Conservation (phyloP, 2,888 invertebrate genomes). For the Andrena camellia region DNA sequence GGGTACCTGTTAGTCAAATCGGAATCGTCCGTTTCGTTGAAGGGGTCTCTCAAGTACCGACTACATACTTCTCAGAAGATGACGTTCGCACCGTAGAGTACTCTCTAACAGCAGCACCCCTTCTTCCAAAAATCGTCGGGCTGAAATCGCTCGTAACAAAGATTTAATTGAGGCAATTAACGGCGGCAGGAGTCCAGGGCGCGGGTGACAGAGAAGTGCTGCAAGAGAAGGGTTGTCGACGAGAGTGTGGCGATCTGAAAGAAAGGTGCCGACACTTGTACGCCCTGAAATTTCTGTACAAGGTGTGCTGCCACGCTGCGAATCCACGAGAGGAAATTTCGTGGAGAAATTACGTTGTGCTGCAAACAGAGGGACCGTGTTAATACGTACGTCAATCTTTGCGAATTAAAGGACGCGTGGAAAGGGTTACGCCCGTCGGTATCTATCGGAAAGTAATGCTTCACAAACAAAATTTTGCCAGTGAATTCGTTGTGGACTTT, state of each 20-base stretch:
- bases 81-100: not conserved
- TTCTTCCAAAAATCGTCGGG: slow-evolving; percentile 63
- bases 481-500: slow-evolving; percentile 8
- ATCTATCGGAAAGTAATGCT: slow-evolving; percentile 5
- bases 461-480: slow-evolving; percentile 24
- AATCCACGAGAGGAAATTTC: slow-evolving; percentile 16
- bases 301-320: slow-evolving; percentile 39
- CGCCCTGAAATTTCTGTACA: slow-evolving; percentile 44
- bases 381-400: slow-evolving; percentile 4
- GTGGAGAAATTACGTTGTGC: not conserved
- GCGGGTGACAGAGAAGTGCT: slow-evolving; percentile 52
- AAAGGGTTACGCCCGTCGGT: not conserved
- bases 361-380: slow-evolving; percentile 20
- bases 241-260: slow-evolving; percentile 36
- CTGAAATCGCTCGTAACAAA: slow-evolving; percentile 77
- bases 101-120: not conserved
- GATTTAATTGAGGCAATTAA: slow-evolving; percentile 80
- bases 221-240: slow-evolving; percentile 57
- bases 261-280: slow-evolving; percentile 43
- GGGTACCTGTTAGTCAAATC: not conserved
- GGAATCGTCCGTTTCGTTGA: not conserved
- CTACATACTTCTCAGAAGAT: slow-evolving; percentile 11
- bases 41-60: not conserved
- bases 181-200: slow-evolving; percentile 37
- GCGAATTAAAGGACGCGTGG: not conserved